Base-by-base conservation (phyloP, 2,113 vertebrate genomes). In the Arvicanthis niloticus region DNA sequence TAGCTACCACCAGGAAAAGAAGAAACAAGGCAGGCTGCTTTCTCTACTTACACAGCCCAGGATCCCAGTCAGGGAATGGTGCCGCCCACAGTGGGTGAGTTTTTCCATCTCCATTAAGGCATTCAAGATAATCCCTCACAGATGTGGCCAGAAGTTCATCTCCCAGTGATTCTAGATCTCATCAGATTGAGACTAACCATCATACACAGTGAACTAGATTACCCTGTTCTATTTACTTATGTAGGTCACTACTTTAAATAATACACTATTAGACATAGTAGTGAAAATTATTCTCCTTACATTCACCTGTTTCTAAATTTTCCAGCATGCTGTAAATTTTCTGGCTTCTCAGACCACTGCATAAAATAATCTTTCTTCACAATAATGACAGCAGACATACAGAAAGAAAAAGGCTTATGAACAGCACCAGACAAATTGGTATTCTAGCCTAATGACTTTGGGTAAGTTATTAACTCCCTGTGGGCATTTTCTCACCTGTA, bases 361-460 rank as follows among this genome's bases (percentile, higher is more conserved):
- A n/a, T 7, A 95, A 95, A 88, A 81, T 80, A 26, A 16, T 53
- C 17, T 73, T n/a, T 29, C 5, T 62, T 24, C 8, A n/a, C 22
- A 62, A 19, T 15, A 13, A 45, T 91, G 62, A n/a, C 13, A 68
- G 17, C 0, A 1, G 65, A 88, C 12, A 56, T 78, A 22, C 0
- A 78, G 10, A 93, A 77, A 91, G 12, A 90, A 22, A 94, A 93
- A 85, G 31, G 3, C 65, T 91, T 91, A 93, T 60, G 62, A 93
- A 75, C 17, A 48, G 91, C 87, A 82, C 37, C 48, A 89, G 87
- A 89, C 16, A 75, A 80, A 75, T 94, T 13, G 22, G 5, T n/a
- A n/a, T 40, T 73, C 60, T 89, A 58, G 42, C 62, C 58, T 80
- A 31, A 80, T 96, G 95, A 60, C 76, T 62, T 77, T 72, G 81